Evolutionary conservation across 2,888 invertebrate genomes (phyloP).

Genomic region (Epinotia nisella): DNA sequence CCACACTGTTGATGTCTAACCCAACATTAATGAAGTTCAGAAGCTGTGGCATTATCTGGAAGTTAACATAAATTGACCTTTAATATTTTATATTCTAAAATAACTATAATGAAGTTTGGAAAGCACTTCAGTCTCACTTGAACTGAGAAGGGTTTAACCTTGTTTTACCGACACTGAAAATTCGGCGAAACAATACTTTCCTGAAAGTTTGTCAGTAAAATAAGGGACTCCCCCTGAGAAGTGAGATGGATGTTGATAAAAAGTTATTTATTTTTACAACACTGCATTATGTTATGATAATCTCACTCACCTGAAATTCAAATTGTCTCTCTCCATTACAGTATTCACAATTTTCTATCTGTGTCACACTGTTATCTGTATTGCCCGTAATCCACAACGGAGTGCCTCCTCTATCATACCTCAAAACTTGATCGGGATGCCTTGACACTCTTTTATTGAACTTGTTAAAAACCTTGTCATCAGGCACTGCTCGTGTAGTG

Average conservation of each 20-base stretch:
- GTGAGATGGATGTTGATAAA: too few relatives aligned
- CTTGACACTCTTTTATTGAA: constrained; percentile 89
- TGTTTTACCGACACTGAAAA: too few relatives aligned
- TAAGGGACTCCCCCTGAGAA: too few relatives aligned
- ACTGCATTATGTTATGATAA: too few relatives aligned
- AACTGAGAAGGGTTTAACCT: too few relatives aligned
- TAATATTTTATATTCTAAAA: too few relatives aligned
- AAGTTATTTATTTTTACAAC: background rate
- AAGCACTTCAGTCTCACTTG: too few relatives aligned
- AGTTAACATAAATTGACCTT: constrained; percentile 17
- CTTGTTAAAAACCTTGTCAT: constrained; percentile 91
- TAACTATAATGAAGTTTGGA: too few relatives aligned
- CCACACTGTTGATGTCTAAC: constrained; percentile 86
- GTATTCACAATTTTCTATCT: constrained; percentile 89
- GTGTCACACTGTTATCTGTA: constrained; percentile 66
- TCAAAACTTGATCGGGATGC: constrained; percentile 91
- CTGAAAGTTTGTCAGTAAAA: too few relatives aligned
- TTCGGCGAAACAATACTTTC: too few relatives aligned
- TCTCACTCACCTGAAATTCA: constrained; percentile 92
- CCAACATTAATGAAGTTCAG: constrained; percentile 88
- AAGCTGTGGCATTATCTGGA: constrained; percentile 92
- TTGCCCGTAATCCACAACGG: constrained; percentile 94
- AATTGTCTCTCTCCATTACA: constrained; percentile 92
- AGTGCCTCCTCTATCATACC: constrained; percentile 91
- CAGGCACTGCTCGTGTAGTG: constrained; percentile 78